phyloP scores from a whole-genome alignment of 2,797 vertebrate species.

The Hirundo rustica region DNA sequence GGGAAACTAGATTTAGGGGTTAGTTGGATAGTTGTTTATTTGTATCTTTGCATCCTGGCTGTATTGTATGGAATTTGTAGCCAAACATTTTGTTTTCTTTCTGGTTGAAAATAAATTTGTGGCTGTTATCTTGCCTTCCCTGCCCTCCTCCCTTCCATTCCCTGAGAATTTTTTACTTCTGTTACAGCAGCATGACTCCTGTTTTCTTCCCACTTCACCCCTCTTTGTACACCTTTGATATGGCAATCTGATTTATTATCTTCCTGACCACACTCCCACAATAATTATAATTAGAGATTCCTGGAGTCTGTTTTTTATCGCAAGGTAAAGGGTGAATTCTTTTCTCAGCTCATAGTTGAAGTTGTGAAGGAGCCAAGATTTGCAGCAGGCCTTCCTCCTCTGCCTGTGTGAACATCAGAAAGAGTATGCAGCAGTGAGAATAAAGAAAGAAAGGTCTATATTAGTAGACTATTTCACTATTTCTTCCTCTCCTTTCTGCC shows the following conservation, averaged over 20 bases:
- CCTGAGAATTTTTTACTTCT: constrained; percentile 19
- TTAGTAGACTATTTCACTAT: not conserved
- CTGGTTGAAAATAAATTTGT: constrained; percentile 18
- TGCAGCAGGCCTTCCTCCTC: not conserved
- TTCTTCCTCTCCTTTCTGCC: not conserved
- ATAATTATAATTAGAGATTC: constrained; percentile 43
- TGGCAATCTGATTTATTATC: constrained; percentile 44
- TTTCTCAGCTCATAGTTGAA: not conserved
- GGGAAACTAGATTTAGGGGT: not conserved
- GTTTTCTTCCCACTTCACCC: constrained; percentile 7
- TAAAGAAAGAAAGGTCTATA: not conserved
- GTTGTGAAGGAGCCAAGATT: not conserved
- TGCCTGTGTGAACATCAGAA: not conserved
- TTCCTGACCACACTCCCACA: constrained; percentile 62
- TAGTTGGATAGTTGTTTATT: constrained; percentile 20
- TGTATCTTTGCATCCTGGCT: not conserved
- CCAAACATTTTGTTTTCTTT: constrained; percentile 47
- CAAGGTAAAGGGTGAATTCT: not conserved
- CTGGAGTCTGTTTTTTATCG: not conserved
- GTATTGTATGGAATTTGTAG: constrained; percentile 8
- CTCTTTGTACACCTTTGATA: constrained; percentile 47
- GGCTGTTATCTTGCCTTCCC: constrained; percentile 42
- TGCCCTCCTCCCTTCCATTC: not conserved
- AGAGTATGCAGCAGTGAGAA: not conserved
- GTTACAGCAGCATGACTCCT: not conserved